These are phyloP conservation scores for Drosophila athabasca DNA, from an alignment of 1,140 invertebrate genomes.

Conservation along the genomic window DNA sequence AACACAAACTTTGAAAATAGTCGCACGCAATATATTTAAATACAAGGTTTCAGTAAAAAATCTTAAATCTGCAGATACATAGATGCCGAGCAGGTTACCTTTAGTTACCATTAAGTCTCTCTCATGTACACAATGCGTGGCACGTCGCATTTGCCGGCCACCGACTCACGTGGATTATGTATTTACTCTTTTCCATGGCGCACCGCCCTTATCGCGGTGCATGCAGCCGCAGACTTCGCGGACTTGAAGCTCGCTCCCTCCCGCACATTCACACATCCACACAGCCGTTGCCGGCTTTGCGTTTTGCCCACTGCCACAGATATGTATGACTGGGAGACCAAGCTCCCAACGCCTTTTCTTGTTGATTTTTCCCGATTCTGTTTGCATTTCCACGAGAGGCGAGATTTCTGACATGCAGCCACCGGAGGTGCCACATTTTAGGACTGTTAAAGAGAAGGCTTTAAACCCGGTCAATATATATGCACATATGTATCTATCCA, in stretches of 20 bases:
- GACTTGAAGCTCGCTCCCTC: constrained; percentile 28
- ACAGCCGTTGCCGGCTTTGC: constrained; percentile 19
- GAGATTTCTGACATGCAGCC: constrained; percentile 27
- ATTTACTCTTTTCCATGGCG: constrained; percentile 56
- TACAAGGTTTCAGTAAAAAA: neutral
- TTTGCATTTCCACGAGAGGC: constrained; percentile 47
- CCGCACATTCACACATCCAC: constrained; percentile 22
- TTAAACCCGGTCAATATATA: constrained; percentile 14
- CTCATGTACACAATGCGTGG: constrained; percentile 9
- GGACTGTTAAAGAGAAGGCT: constrained; percentile 11
- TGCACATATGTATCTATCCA: no score
- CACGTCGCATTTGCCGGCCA: neutral
- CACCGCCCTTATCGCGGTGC: constrained; percentile 49
- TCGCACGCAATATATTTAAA: no score
- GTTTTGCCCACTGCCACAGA: constrained; percentile 58
- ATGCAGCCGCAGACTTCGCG: constrained; percentile 37
- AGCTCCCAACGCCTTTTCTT: constrained; percentile 47
- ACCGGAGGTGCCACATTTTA: constrained; percentile 12
- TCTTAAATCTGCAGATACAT: neutral
- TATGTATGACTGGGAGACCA: constrained; percentile 69
- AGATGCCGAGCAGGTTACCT: no score
- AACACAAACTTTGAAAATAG: no score
- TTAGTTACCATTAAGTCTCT: constrained; percentile 1
- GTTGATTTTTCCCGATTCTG: constrained; percentile 66
- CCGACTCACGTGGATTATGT: constrained; percentile 66